phyloP scores from a whole-genome alignment of 2,888 invertebrate species.

The Cheilosia scutellata region DNA sequence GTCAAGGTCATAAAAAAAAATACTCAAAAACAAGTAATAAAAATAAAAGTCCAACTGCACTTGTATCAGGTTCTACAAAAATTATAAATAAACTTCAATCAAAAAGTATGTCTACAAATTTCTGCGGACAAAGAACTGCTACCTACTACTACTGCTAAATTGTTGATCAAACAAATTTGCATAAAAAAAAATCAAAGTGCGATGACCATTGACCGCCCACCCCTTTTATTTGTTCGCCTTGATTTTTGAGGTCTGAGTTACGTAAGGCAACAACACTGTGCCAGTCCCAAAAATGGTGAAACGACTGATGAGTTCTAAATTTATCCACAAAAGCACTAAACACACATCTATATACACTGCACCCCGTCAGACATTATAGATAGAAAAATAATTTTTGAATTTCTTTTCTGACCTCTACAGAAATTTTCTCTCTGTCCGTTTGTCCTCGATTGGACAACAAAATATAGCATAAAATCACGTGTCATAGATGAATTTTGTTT shows the following conservation, averaged over 20 bases:
- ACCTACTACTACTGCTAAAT: background rate
- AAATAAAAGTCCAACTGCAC: slow-evolving; percentile 9
- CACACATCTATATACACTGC: background rate
- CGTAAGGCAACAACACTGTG: slow-evolving; percentile 6
- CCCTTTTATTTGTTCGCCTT: slow-evolving; percentile 7
- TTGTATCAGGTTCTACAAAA: slow-evolving; percentile 1
- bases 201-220: slow-evolving; percentile 12
- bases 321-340: background rate
- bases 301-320: slow-evolving; percentile 11
- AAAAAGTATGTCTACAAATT: background rate
- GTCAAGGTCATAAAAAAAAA: background rate
- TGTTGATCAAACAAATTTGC: background rate
- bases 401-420: slow-evolving; percentile 3
- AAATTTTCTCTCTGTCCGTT: background rate
- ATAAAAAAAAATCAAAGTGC: slow-evolving; percentile 19
- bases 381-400: background rate
- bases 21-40: background rate
- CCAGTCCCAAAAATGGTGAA: slow-evolving; percentile 22
- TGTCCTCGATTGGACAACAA: slow-evolving; percentile 3
- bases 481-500: background rate
- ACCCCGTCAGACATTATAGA: background rate
- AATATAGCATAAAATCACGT: slow-evolving; percentile 31
- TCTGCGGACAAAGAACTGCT: slow-evolving; percentile 4
- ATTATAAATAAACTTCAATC: background rate
- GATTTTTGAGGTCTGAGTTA: slow-evolving; percentile 7